These are phyloP conservation scores for Globodera ellingtonae DNA, from an alignment of 1,140 invertebrate genomes.

Conservation along the genomic window DNA sequence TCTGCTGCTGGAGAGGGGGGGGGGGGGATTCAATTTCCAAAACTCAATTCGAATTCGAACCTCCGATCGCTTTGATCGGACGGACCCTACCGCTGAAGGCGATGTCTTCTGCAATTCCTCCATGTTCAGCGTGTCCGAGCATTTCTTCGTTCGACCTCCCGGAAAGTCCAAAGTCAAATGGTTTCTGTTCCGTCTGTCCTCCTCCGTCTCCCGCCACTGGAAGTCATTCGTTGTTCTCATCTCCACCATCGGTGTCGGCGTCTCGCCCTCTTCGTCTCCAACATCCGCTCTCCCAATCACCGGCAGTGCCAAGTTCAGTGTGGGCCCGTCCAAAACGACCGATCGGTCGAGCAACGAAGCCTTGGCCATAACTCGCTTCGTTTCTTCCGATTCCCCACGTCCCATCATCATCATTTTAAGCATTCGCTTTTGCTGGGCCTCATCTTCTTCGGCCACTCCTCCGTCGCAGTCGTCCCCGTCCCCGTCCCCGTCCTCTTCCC, in stretches of 20 bases:
- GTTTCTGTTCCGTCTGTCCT: conserved; percentile 26
- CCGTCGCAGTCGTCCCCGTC: conserved; percentile 28
- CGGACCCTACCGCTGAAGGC: neutral
- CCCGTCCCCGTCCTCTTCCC: conserved; percentile 6
- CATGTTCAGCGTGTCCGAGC: neutral
- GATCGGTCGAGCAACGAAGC: neutral
- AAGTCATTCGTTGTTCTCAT: neutral
- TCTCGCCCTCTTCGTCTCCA: conserved; percentile 9
- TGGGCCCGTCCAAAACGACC: conserved; percentile 33
- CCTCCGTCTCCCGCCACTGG: neutral
- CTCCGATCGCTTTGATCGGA: conserved; percentile 13
- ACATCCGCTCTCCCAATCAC: conserved; percentile 12
- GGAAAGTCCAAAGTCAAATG: neutral
- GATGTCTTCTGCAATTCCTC: conserved; percentile 3
- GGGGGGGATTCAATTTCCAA: neutral
- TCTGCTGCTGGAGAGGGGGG: neutral
- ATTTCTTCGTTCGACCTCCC: neutral
- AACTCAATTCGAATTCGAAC: neutral
- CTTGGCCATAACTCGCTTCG: neutral
- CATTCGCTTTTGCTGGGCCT: neutral
- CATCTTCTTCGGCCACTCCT: neutral
- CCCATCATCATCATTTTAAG: neutral
- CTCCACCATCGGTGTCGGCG: conserved; percentile 27
- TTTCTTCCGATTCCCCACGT: neutral
- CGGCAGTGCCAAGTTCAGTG: conserved; percentile 22